Base-by-base conservation (phyloP, 2,113 vertebrate species). In the Dipodomys stephensi region DNA sequence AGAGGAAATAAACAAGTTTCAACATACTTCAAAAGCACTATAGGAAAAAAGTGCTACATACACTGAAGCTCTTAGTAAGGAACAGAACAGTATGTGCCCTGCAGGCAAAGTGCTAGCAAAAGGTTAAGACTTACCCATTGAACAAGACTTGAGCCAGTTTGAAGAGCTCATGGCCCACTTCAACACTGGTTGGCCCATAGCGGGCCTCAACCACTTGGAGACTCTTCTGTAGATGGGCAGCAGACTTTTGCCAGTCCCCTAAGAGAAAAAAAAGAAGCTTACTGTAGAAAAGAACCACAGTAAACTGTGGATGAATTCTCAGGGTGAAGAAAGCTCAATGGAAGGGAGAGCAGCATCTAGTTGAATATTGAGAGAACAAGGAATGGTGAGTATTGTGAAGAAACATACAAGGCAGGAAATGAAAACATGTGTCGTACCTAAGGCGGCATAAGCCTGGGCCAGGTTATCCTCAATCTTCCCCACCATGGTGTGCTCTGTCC, bases 91-190 rank as follows among this genome's bases (percentile, higher is more conserved):
- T 0, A 30, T 16, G 32, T 57, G 32, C 35, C 19, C 76, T 44
- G 44, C 35, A 35, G 35, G 94, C 4, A 16, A 93, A 84, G 90
- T 22, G 74, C 87, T 25, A 86, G 65, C 86, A 25, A 60, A 67
- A 72, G 57, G 57, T 62, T 57, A 78, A 73, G 83, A 16, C 92
- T 98, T 96, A 99, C 99, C 99, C 99, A 32, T 99, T 99, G 96
- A 99, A 99, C 96, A 99, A 98, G 60, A 99, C 96, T 92, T 99
- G 99, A 85, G 99, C 98, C 97, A 99, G 97, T 96, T 99, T 99
- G 98, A 99, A 99, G 93, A 99, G 99, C 79, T 99, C 99, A 27
- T 97, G 98, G 68, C 99, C 99, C 60, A 98, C 95, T 98, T 99
- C 99, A 49, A 99, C 78, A 71, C 99, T 99, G 94, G 98, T 98